These are phyloP conservation scores for Nasonovia ribisnigri DNA, from an alignment of 2,888 invertebrate species.

Conservation along the genomic window DNA sequence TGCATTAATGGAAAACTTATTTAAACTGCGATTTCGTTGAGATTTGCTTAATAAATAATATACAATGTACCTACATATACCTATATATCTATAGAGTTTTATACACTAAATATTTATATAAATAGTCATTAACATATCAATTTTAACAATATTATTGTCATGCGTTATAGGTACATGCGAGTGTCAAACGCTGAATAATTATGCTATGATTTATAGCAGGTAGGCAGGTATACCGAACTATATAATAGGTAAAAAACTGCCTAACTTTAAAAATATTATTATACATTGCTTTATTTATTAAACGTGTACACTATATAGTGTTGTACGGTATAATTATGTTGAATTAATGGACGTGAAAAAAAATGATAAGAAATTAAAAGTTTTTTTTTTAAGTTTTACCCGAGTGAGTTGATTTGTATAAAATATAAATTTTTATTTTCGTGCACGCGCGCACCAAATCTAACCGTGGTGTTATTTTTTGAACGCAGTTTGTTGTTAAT, in stretches of 20 bases:
- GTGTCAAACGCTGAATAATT: conserved; percentile 35
- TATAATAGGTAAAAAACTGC: too few species aligned
- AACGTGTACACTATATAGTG: background rate
- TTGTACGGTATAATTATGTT: background rate
- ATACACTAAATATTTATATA: too few species aligned
- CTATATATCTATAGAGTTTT: too few species aligned
- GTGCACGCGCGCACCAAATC: background rate
- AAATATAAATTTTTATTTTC: background rate
- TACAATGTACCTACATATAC: too few species aligned
- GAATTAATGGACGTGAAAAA: conserved; percentile 32
- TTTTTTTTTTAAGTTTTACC: conserved; percentile 17
- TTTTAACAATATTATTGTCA: too few species aligned
- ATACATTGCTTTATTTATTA: conserved; percentile 8
- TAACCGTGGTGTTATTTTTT: background rate
- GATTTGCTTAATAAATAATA: too few species aligned
- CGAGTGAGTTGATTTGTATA: background rate
- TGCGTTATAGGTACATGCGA: background rate
- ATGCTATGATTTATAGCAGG: background rate
- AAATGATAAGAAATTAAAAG: conserved; percentile 19
- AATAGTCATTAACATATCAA: too few species aligned
- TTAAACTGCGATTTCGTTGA: too few species aligned
- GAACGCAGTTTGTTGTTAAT: background rate
- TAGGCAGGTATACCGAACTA: too few species aligned
- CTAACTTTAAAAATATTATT: background rate
- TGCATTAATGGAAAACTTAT: too few species aligned